Evolutionary conservation across 1,140 invertebrate genomes (phyloP).

Genomic region (Trinorchestia longiramus): DNA sequence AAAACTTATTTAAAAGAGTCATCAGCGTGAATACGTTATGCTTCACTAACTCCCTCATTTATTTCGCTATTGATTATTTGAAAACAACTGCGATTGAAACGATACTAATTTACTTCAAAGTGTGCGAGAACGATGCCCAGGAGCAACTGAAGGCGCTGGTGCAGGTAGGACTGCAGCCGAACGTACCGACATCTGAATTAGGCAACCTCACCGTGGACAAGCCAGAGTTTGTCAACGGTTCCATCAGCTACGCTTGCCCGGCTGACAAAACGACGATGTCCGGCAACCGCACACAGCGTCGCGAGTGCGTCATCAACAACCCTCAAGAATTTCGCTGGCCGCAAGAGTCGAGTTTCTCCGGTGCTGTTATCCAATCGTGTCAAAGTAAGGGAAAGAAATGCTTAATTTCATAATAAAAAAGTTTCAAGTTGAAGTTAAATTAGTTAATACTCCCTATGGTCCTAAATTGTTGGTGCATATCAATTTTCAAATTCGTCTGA

Average conservation of each 20-base stretch:
- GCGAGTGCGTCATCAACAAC: background rate
- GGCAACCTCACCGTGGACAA: background rate
- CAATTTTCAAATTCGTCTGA: too few relatives aligned
- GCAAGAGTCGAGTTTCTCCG: background rate
- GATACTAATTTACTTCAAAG: background rate
- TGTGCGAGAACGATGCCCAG: background rate
- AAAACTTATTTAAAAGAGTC: background rate
- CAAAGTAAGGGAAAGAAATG: background rate
- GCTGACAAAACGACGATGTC: background rate
- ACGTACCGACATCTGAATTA: background rate
- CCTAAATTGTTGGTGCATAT: too few relatives aligned
- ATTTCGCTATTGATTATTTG: background rate
- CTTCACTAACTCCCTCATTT: background rate
- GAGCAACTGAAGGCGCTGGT: background rate
- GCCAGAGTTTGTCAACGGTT: background rate
- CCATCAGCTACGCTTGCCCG: conserved; percentile 39
- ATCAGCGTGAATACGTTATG: background rate
- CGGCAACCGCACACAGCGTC: background rate
- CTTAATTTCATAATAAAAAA: too few relatives aligned
- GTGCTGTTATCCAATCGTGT: background rate
- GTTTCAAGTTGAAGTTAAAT: too few relatives aligned
- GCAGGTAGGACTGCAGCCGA: background rate
- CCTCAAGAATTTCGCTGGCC: background rate
- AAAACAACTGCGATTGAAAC: background rate
- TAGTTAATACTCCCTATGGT: too few relatives aligned